Evolutionary conservation across 2,113 vertebrate genomes (phyloP).

Genomic region (Sceloporus undulatus): DNA sequence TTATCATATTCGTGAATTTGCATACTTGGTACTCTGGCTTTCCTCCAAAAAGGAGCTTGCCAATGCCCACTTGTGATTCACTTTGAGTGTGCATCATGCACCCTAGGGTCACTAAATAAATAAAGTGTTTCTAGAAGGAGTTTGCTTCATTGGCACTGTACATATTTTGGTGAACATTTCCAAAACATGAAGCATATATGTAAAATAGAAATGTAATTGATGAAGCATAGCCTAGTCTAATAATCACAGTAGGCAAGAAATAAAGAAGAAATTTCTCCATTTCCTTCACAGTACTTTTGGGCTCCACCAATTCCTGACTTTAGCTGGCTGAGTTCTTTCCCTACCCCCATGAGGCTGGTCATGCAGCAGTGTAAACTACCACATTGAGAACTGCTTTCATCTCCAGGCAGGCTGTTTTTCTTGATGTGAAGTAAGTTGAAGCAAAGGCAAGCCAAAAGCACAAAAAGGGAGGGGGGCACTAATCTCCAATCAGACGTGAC

Average conservation of each 20-base stretch:
- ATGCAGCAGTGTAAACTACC: background rate
- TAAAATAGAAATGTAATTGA: background rate
- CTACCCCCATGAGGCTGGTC: background rate
- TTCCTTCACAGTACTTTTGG: background rate
- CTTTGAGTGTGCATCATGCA: background rate
- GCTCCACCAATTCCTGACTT: background rate
- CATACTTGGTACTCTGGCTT: background rate
- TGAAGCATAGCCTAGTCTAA: background rate
- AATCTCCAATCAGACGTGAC: constrained; percentile 24
- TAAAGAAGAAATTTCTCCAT: background rate
- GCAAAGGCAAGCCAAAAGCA: background rate
- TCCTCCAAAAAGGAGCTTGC: background rate
- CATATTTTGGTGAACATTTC: background rate
- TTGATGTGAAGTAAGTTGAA: background rate
- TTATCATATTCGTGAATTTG: background rate
- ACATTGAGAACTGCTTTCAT: background rate
- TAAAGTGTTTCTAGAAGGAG: background rate
- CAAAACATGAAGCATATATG: background rate
- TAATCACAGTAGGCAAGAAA: background rate
- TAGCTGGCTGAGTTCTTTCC: background rate
- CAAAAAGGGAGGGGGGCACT: background rate
- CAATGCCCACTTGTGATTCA: background rate
- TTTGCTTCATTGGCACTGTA: background rate
- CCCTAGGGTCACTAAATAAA: background rate
- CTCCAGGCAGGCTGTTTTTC: background rate